Conservation (phyloP, 2,888 invertebrate genomes). For the Drosophila imparisetae region DNA sequence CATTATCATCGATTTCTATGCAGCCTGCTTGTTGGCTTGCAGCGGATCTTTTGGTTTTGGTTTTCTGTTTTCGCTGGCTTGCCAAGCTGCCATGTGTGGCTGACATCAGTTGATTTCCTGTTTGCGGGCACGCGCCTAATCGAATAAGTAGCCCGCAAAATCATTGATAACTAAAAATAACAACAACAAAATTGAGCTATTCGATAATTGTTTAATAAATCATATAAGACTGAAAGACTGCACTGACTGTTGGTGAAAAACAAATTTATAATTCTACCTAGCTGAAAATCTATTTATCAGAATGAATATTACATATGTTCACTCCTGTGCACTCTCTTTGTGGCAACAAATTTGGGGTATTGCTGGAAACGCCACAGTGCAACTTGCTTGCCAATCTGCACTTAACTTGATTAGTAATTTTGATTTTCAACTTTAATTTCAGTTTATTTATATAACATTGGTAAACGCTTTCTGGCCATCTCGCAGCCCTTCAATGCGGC, state of each 20-base stretch:
- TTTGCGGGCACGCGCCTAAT: conserved; percentile 40
- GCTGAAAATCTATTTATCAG: neutral
- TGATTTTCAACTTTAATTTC: conserved; percentile 40
- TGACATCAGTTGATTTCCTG: conserved; percentile 38
- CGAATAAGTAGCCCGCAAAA: neutral
- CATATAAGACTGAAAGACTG: neutral
- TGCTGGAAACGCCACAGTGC: neutral
- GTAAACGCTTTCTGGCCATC: conserved; percentile 76
- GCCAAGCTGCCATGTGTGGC: conserved; percentile 10
- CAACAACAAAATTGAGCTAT: neutral
- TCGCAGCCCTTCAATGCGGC: conserved; percentile 82
- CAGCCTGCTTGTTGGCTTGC: conserved; percentile 20
- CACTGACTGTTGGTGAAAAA: neutral
- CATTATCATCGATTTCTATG: conserved; percentile 40
- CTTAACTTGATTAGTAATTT: neutral
- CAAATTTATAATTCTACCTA: neutral
- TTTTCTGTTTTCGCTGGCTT: conserved; percentile 9
- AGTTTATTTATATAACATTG: conserved; percentile 82
- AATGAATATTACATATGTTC: neutral
- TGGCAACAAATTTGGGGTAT: neutral
- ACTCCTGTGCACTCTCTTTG: neutral
- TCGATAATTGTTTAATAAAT: neutral
- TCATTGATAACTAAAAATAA: neutral
- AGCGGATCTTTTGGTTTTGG: conserved; percentile 14
- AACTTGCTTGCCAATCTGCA: neutral